Evolutionary conservation across 2,888 invertebrate species (phyloP), one percentile per base, ranked within the genome.

Genomic region (Byasa hedistus): DNA sequence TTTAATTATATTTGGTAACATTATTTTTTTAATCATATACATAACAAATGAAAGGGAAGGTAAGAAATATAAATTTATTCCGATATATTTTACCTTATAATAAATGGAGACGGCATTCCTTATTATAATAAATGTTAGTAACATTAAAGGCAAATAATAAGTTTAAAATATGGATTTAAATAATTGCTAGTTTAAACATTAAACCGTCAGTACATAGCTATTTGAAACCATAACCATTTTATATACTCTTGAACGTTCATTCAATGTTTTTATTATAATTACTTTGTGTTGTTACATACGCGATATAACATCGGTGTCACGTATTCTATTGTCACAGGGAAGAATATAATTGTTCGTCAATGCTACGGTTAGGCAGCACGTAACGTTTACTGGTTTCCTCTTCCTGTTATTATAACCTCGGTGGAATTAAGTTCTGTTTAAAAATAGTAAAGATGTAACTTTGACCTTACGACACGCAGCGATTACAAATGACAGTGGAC

Each of bases 281-380:
- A 48, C 32, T 32, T n/a, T 27, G 55, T n/a, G 32, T 32, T 19
- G 32, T 51, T 22, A 51, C 48, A 27, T 24, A 44, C 32, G 55
- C 51, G 19, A 48, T 60, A 59, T 39, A 44, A 22, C 22, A 7
- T 23, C 55, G 39, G 21, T 8, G 56, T 65, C 60, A 65, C 65
- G 60, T 65, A 65, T 22, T 60, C 56, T 32, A 60, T 60, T 60
- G 61, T 61, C 52, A 61, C 23, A 17, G 57, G 56, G 61, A 57
- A 54, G 52, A 66, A 65, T 65, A 66, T 48, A 57, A 57, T 57
- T 61, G 61, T 21, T 57, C 55, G 65, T 60, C 60, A 65, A 65
- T 60, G 60, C 65, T 65, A 56, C 27, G 55, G 23, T 21, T 19
- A 48, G 57, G 5, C 60, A 23, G 56, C 65, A 60, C 65, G 61